Percentiles rank a stretch among this genome's conserved stretches.
Evolutionary conservation across 2,113 vertebrate species (phyloP).

Genomic region (Lates calcarifer): DNA sequence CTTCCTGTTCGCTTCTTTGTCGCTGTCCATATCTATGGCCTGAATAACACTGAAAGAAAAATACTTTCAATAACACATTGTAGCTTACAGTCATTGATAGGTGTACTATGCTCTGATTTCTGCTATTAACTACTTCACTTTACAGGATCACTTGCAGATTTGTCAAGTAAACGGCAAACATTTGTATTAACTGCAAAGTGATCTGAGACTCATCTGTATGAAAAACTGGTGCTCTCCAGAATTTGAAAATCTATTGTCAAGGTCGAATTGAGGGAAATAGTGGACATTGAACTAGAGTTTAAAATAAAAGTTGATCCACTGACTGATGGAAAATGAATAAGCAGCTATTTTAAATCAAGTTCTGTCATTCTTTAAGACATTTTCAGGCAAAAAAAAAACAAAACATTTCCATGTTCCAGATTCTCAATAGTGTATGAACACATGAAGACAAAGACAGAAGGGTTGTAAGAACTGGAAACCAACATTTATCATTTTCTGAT

Average conservation of each 20-base stretch:
- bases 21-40: background rate
- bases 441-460: background rate
- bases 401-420: too few species aligned
- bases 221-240: background rate
- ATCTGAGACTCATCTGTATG: background rate
- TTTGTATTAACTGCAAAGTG: background rate
- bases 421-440: background rate
- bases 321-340: background rate
- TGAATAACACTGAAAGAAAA: background rate
- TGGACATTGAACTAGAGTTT: background rate
- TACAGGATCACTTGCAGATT: background rate
- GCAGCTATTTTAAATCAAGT: background rate
- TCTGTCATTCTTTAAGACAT: background rate
- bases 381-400: background rate
- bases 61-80: background rate
- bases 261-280: background rate
- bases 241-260: background rate
- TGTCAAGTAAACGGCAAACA: background rate
- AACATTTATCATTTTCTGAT: background rate
- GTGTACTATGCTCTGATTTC: background rate
- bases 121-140: background rate
- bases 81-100: too few species aligned
- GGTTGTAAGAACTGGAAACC: background rate
- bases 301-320: background rate
- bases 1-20: too few species aligned